Percentiles rank a stretch among this genome's conserved stretches.
These are phyloP conservation scores for Achroia grisella DNA, from an alignment of 1,140 invertebrate species.

Conservation along the genomic window DNA sequence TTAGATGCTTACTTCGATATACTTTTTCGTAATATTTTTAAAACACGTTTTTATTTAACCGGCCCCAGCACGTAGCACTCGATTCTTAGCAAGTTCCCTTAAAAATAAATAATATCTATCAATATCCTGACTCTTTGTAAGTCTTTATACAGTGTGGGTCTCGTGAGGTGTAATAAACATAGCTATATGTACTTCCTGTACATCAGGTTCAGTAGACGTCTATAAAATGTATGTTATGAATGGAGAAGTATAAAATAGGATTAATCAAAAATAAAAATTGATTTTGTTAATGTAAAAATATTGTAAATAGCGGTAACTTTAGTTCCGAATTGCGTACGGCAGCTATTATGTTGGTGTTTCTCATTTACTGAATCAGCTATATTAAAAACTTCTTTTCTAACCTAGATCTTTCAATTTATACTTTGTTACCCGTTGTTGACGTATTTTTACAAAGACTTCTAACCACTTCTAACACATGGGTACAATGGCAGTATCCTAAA, in stretches of 20 bases:
- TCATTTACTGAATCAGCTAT: slow-evolving; percentile 22
- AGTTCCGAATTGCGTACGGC: slow-evolving; percentile 21
- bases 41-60: no score
- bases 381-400: slow-evolving; percentile 34
- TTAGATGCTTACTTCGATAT: no score
- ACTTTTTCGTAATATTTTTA: no score
- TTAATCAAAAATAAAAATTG: slow-evolving; percentile 3
- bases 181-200: background rate
- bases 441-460: no score
- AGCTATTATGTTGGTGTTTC: slow-evolving; percentile 19
- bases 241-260: background rate
- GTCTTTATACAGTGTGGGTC: no score
- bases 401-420: slow-evolving; percentile 20
- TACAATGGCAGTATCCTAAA: slow-evolving; percentile 19
- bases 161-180: no score
- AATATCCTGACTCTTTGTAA: no score
- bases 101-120: no score
- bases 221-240: no score
- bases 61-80: no score
- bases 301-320: slow-evolving; percentile 36
- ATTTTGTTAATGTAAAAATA: slow-evolving; percentile 28
- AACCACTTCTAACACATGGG: no score
- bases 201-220: slow-evolving; percentile 3
- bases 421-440: background rate
- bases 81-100: no score